Percentiles rank a stretch among this genome's conserved stretches.
These are phyloP conservation scores for Sebastiscus albofasciatus DNA, from an alignment of 2,797 vertebrate species.

Conservation along the genomic window DNA sequence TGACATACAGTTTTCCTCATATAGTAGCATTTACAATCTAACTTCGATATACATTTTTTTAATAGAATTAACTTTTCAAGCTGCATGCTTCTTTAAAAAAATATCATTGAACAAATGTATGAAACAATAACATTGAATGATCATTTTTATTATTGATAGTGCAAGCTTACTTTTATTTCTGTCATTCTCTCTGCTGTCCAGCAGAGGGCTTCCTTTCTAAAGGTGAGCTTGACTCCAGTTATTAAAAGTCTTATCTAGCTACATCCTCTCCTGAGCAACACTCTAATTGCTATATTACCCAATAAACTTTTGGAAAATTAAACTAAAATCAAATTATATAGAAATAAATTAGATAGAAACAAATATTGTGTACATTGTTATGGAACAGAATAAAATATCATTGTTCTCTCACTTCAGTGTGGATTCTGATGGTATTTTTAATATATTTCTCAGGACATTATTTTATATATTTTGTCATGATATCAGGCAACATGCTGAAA, in stretches of 20 bases:
- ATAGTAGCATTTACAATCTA: neutral
- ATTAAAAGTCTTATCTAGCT: neutral
- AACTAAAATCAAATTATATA: too few species aligned
- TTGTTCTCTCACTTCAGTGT: neutral
- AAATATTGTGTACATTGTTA: neutral
- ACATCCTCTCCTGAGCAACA: neutral
- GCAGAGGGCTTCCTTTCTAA: slow-evolving; percentile 42
- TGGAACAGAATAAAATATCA: neutral
- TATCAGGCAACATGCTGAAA: neutral
- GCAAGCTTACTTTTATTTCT: neutral
- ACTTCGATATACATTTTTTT: neutral
- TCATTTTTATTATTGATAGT: neutral
- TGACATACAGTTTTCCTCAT: neutral
- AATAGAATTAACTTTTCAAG: neutral
- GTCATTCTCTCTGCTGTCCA: slow-evolving; percentile 30
- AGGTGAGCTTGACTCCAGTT: neutral
- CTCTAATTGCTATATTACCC: neutral
- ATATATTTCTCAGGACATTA: neutral
- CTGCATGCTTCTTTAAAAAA: neutral
- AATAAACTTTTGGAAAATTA: neutral
- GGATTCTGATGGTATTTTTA: neutral
- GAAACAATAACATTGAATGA: neutral
- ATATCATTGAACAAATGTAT: neutral
- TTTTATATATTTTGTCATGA: neutral
- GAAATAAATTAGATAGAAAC: too few species aligned